Evolutionary conservation across 2,113 vertebrate species (phyloP).

Genomic region (Oostethus manadensis): DNA sequence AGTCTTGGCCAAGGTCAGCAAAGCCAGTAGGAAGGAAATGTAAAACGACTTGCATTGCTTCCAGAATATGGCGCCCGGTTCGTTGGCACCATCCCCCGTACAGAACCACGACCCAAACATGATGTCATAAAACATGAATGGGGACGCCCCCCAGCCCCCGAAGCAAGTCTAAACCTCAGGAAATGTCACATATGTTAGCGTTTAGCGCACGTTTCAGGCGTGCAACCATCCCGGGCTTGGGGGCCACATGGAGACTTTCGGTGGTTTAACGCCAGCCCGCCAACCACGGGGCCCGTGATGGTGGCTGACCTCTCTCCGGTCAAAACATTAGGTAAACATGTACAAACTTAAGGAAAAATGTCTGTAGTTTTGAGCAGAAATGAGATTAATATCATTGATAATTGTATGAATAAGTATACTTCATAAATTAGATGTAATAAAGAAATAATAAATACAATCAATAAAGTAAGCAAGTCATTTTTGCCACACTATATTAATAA

Average conservation of each 20-base stretch:
- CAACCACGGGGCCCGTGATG: background rate
- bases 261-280: conserved; percentile 19
- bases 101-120: background rate
- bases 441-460: too few relatives aligned
- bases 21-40: conserved; percentile 28
- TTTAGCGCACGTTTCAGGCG: background rate
- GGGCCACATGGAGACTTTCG: conserved; percentile 22
- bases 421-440: too few relatives aligned
- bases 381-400: too few relatives aligned
- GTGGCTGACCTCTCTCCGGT: background rate
- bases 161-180: background rate
- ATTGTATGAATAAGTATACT: too few relatives aligned
- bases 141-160: background rate
- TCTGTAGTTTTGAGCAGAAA: too few relatives aligned
- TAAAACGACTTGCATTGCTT: background rate
- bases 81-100: background rate
- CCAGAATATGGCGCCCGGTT: background rate
- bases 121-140: background rate
- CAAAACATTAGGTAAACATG: background rate
- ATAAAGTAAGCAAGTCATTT: too few relatives aligned
- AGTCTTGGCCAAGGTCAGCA: conserved; percentile 43
- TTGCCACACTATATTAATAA: too few relatives aligned
- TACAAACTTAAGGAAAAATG: too few relatives aligned
- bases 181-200: background rate
- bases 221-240: conserved; percentile 40